Evolutionary conservation across 2,113 vertebrate species (phyloP).

Genomic region (Haplochromis vanheusdeni): DNA sequence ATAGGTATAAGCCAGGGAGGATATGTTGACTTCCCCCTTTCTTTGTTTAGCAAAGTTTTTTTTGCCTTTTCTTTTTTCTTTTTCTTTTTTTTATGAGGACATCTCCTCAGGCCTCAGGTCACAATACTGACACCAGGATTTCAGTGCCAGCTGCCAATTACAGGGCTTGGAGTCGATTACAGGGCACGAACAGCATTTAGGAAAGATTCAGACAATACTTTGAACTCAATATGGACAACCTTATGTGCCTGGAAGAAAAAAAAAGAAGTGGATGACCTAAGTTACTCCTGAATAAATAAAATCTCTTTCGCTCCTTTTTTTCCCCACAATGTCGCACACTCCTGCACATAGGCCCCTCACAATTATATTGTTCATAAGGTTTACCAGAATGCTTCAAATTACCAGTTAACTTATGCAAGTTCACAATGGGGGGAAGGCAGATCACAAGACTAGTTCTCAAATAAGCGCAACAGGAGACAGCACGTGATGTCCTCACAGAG

Average conservation of each 20-base stretch:
- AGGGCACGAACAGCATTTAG: background rate
- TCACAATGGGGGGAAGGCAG: slow-evolving; percentile 57
- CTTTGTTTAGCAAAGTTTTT: slow-evolving; percentile 46
- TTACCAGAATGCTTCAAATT: slow-evolving; percentile 27
- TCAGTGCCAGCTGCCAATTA: slow-evolving; percentile 2
- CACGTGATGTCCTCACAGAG: slow-evolving; percentile 53
- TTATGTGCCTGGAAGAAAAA: background rate
- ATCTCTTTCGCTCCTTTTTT: background rate
- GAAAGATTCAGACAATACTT: background rate
- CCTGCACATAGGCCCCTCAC: slow-evolving; percentile 19
- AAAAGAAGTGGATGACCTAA: background rate
- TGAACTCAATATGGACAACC: background rate
- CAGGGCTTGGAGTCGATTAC: slow-evolving; percentile 15
- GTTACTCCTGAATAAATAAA: background rate
- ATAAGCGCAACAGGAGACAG: slow-evolving; percentile 60
- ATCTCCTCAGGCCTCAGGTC: slow-evolving; percentile 17
- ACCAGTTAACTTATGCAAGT: slow-evolving; percentile 42
- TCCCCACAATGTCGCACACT: background rate
- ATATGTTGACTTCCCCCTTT: slow-evolving; percentile 66
- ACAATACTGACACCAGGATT: slow-evolving; percentile 17
- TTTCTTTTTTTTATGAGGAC: background rate
- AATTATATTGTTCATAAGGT: slow-evolving; percentile 24
- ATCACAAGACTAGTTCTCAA: slow-evolving; percentile 56
- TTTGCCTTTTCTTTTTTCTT: background rate
- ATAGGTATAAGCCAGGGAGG: slow-evolving; percentile 60